Conservation (phyloP, 2,113 vertebrate genomes). For the Phylloscopus trochilus region DNA sequence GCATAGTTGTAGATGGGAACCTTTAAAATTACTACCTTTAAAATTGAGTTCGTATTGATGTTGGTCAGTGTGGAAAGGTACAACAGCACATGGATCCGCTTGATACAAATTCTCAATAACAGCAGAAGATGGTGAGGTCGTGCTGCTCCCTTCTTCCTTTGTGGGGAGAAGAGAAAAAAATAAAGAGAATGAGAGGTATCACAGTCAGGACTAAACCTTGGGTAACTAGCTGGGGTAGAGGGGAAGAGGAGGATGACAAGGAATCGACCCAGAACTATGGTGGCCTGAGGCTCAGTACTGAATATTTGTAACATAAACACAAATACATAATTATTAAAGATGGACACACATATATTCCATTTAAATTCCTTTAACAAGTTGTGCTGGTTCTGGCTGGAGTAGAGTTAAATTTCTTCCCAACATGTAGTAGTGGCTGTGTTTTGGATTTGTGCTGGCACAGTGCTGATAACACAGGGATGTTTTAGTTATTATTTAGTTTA, state of each 20-base stretch:
- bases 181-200: background rate
- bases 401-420: background rate
- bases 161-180: background rate
- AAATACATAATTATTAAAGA: background rate
- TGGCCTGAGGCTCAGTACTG: background rate
- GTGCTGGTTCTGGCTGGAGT: background rate
- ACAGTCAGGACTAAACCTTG: background rate
- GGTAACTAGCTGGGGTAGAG: background rate
- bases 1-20: background rate
- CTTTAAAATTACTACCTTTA: constrained; percentile 70
- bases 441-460: background rate
- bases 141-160: constrained; percentile 69
- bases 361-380: background rate
- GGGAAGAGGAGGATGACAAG: background rate
- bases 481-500: background rate
- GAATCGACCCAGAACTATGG: background rate
- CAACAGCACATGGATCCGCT: constrained; percentile 13
- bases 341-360: background rate
- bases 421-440: background rate
- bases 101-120: constrained; percentile 78
- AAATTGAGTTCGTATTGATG: constrained; percentile 78
- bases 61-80: constrained; percentile 73
- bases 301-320: background rate
- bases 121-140: constrained; percentile 66
- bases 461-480: background rate